These are phyloP conservation scores for Sialis fuliginosa DNA, from an alignment of 2,888 invertebrate species.

Conservation along the genomic window DNA sequence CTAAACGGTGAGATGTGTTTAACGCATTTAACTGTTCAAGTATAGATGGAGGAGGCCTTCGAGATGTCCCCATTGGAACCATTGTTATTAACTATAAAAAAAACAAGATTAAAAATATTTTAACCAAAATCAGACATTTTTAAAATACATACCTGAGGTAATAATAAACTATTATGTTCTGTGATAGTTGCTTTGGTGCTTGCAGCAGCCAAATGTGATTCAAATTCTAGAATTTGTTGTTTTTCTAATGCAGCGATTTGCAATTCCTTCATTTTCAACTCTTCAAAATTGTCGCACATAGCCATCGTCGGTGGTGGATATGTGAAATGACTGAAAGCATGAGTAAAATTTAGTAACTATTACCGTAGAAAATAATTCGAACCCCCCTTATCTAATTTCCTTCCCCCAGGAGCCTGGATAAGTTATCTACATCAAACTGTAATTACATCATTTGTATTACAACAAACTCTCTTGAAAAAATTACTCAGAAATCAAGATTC, in stretches of 20 bases:
- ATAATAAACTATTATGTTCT: conserved; percentile 70
- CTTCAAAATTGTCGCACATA: conserved; percentile 34
- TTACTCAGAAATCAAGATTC: neutral
- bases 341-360: no score
- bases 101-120: neutral
- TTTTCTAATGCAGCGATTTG: conserved; percentile 54
- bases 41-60: conserved; percentile 27
- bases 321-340: conserved; percentile 37
- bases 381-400: no score
- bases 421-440: neutral
- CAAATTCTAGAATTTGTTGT: conserved; percentile 71
- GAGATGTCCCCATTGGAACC: conserved; percentile 3
- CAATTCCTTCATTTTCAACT: conserved; percentile 42
- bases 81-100: conserved; percentile 5
- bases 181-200: conserved; percentile 78
- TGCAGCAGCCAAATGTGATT: conserved; percentile 79
- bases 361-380: no score
- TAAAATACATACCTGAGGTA: conserved; percentile 44
- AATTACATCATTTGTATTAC: neutral
- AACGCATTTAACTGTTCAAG: conserved; percentile 64
- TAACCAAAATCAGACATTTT: neutral
- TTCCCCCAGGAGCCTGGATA: no score
- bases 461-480: neutral
- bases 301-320: conserved; percentile 54
- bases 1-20: conserved; percentile 64